phyloP scores from a whole-genome alignment of 2,888 invertebrate species.

The Hypomecis atomaria region DNA sequence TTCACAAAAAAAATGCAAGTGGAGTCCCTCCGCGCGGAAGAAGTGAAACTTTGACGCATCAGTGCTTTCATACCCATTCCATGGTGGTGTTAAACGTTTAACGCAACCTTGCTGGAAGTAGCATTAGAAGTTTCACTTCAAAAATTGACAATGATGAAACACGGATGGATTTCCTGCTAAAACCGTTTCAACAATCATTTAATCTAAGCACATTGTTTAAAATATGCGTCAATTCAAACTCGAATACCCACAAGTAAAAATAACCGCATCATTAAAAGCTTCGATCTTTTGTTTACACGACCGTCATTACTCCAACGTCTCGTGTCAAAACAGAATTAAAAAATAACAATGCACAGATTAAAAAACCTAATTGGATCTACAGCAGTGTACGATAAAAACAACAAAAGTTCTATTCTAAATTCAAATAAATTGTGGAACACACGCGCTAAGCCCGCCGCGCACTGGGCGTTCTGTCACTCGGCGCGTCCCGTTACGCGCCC shows the following conservation, averaged over 20 bases:
- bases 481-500: conserved; percentile 55
- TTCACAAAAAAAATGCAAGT: too few relatives aligned
- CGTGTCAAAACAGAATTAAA: conserved; percentile 53
- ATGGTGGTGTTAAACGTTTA: too few relatives aligned
- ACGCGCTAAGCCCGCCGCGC: conserved; percentile 52
- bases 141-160: neutral
- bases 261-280: conserved; percentile 39
- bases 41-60: too few relatives aligned
- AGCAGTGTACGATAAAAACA: conserved; percentile 50
- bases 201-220: conserved; percentile 2
- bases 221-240: conserved; percentile 14
- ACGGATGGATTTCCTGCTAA: conserved; percentile 4
- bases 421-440: conserved; percentile 59
- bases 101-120: too few relatives aligned
- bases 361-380: conserved; percentile 52
- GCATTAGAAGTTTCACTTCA: too few relatives aligned
- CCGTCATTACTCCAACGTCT: conserved; percentile 53
- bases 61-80: too few relatives aligned
- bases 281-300: conserved; percentile 55
- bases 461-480: conserved; percentile 49
- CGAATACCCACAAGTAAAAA: conserved; percentile 25
- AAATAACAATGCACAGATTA: conserved; percentile 46
- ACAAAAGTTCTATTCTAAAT: conserved; percentile 53
- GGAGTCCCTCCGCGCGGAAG: too few relatives aligned
- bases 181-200: conserved; percentile 8